Evolutionary conservation across 1,140 invertebrate genomes (phyloP), one percentile per base, ranked within the genome.

Genomic region (Drosophila baimaii): DNA sequence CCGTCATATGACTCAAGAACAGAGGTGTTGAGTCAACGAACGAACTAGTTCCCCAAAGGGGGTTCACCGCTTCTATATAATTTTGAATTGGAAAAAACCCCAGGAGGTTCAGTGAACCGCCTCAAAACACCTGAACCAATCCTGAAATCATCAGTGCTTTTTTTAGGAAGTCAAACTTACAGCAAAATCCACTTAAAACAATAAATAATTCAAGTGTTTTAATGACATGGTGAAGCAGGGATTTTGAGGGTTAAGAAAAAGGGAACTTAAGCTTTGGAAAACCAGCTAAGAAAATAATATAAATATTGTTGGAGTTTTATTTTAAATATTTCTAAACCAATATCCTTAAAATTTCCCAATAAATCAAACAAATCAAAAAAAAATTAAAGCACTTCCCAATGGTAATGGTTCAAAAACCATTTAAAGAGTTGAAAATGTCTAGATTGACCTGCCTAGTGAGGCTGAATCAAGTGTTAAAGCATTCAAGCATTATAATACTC

Each of bases 91-190:
- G n/a, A n/a, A n/a, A n/a, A n/a, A n/a, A n/a, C n/a, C n/a, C n/a
- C n/a, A n/a, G 54, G 13, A 39, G 13, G 59, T 62, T 62, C 25
- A 62, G 2, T 39, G 52, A 63, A 39, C 59, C 23, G 17, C 19
- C 51, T n/a, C 25, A 15, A 17, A 29, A 29, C 33, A 63, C 25
- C 59, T 63, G 59, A 57, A n/a, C 5, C 31, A 27, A 61, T 61
- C n/a, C 8, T 15, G 31, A 4, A 19, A 31, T 15, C 19, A 17
- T 21, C 5, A 19, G 5, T 35, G 3, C 13, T 12, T 52, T 33
- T 19, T 31, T 33, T 19, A n/a, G n/a, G n/a, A n/a, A n/a, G n/a
- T n/a, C n/a, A n/a, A n/a, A n/a, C n/a, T 19, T 33, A 5, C 12
- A 33, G 31, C 12, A 12, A 33, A 33, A 33, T 33, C 13, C 31